These are phyloP conservation scores for Charaxes varanes DNA, from an alignment of 1,140 invertebrate species.

Conservation along the genomic window DNA sequence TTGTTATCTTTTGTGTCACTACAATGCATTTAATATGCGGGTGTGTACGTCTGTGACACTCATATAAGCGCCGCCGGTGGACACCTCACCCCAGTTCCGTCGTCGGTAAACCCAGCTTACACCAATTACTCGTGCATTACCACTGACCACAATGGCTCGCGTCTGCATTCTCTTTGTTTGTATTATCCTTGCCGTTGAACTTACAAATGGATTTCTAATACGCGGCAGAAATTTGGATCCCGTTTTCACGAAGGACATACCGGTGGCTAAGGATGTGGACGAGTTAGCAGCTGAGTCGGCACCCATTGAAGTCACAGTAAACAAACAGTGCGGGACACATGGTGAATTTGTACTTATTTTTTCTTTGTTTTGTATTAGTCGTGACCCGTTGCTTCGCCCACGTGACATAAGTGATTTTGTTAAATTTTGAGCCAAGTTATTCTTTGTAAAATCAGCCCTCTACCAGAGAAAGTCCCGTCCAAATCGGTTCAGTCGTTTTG, in stretches of 20 bases:
- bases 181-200: conserved; percentile 11
- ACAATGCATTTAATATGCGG: conserved; percentile 18
- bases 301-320: conserved; percentile 5
- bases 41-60: conserved; percentile 9
- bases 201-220: conserved; percentile 26
- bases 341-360: conserved; percentile 45
- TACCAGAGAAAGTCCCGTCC: too few relatives aligned
- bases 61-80: conserved; percentile 23
- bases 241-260: conserved; percentile 24
- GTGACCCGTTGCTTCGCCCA: too few relatives aligned
- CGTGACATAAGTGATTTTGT: too few relatives aligned
- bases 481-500: too few relatives aligned
- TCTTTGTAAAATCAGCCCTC: too few relatives aligned
- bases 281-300: conserved; percentile 10
- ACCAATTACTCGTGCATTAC: conserved; percentile 2
- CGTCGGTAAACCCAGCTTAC: conserved; percentile 1
- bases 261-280: conserved; percentile 15
- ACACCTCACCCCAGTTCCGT: conserved; percentile 24
- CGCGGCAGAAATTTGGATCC: conserved; percentile 16
- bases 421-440: too few relatives aligned
- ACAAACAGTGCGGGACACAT: conserved; percentile 30
- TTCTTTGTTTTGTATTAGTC: too few relatives aligned
- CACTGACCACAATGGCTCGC: conserved; percentile 29
- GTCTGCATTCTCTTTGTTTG: conserved; percentile 18
- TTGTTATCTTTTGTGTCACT: neutral